Percentiles rank a stretch among this genome's conserved stretches.
Conservation (phyloP, 2,888 invertebrate genomes). For the Rotaria macrura region DNA sequence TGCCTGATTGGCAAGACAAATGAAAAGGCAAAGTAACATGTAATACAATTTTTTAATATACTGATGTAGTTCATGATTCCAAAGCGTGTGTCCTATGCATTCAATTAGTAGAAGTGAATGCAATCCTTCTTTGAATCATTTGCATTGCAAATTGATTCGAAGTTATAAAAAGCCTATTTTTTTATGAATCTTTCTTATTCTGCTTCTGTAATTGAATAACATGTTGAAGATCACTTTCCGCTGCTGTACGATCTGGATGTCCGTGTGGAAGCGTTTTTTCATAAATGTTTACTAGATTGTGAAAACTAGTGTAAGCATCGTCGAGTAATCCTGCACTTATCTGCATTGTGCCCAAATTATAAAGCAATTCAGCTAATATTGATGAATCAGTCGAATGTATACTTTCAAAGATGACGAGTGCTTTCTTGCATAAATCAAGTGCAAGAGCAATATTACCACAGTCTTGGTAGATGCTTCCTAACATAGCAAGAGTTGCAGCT, state of each 20-base stretch:
- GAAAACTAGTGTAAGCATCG: not conserved
- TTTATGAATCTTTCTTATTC: too few species aligned
- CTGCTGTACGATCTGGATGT: not conserved
- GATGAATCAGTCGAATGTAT: not conserved
- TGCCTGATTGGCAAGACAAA: too few species aligned
- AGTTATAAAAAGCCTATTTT: too few species aligned
- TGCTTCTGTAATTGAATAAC: not conserved
- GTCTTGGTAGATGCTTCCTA: not conserved
- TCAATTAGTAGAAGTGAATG: too few species aligned
- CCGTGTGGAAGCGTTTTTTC: not conserved
- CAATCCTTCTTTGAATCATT: too few species aligned
- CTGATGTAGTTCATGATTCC: too few species aligned
- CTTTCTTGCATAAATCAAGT: not conserved
- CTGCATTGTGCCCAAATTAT: not conserved
- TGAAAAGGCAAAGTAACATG: too few species aligned
- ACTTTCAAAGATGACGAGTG: not conserved
- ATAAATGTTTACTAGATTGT: not conserved
- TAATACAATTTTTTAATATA: too few species aligned
- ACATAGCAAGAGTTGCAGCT: not conserved
- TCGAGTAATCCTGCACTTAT: not conserved
- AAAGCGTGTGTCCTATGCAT: too few species aligned
- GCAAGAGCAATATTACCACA: not conserved
- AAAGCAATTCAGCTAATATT: not conserved
- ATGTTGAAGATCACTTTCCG: not conserved
- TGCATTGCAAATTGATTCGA: too few species aligned